A percentile compares a stretch with the other conserved stretches of the same genome.
These are phyloP conservation scores for Peromyscus nudipes DNA, from an alignment of 2,797 vertebrate genomes.

Conservation along the genomic window DNA sequence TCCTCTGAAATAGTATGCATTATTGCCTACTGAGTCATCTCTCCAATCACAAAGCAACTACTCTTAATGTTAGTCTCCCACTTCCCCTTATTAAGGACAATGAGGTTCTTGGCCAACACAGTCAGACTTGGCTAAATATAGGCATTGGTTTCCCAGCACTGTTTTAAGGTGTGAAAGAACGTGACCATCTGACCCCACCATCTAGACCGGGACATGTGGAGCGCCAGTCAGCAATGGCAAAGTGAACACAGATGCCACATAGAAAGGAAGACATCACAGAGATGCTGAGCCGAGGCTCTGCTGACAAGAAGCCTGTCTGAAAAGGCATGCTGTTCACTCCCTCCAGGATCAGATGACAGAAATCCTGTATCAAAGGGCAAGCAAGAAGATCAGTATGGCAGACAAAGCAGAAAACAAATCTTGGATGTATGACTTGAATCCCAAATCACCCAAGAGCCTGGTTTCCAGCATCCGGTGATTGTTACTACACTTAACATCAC, in stretches of 20 bases:
- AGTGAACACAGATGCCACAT: neutral
- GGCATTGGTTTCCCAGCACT: neutral
- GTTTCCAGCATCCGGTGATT: constrained; percentile 26
- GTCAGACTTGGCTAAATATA: neutral
- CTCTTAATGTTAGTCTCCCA: neutral
- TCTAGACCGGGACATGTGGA: neutral
- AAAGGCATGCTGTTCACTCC: constrained; percentile 30
- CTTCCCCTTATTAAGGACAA: neutral
- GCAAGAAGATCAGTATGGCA: constrained; percentile 52
- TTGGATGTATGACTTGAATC: constrained; percentile 61
- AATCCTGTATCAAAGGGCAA: constrained; percentile 65
- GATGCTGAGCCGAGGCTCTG: neutral
- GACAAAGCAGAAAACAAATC: constrained; percentile 63
- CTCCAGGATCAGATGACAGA: constrained; percentile 74
- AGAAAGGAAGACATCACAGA: constrained; percentile 44
- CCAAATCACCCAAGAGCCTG: constrained; percentile 38
- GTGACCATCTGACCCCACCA: neutral
- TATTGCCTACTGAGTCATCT: neutral
- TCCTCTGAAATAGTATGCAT: neutral
- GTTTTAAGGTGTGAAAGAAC: neutral
- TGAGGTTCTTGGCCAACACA: constrained; percentile 4
- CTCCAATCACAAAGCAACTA: neutral
- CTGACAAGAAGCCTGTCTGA: constrained; percentile 73
- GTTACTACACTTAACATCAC: neutral
- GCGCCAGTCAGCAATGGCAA: neutral